These are phyloP conservation scores for Paragorgia papillata DNA, from an alignment of 92 coral and sea anemone species.

Conservation along the genomic window DNA sequence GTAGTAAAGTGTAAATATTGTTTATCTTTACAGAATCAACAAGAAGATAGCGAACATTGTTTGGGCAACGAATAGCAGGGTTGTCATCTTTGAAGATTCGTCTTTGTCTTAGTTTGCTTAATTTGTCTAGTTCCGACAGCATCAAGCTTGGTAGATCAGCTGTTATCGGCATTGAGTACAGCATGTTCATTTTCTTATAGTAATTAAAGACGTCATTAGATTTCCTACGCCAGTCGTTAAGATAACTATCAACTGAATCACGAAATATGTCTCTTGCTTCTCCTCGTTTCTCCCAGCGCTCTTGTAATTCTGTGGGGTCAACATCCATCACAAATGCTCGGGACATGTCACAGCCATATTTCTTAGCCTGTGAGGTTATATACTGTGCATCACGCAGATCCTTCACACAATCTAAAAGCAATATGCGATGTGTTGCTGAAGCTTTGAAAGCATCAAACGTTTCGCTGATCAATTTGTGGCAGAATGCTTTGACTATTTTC, in stretches of 20 bases:
- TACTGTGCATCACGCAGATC: too few species aligned
- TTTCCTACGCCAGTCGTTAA: background rate
- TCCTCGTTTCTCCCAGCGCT: slow-evolving; percentile 1
- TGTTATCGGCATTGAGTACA: background rate
- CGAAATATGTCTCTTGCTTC: too few species aligned
- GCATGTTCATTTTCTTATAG: slow-evolving; percentile 17
- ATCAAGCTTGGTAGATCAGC: too few species aligned
- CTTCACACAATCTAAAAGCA: too few species aligned
- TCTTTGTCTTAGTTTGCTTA: background rate
- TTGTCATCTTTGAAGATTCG: background rate
- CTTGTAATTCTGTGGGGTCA: slow-evolving; percentile 1
- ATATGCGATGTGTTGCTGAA: too few species aligned
- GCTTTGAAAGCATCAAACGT: too few species aligned
- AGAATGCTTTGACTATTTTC: too few species aligned
- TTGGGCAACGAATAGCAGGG: background rate
- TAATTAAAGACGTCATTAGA: slow-evolving; percentile 17
- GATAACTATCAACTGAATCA: background rate
- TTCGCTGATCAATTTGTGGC: too few species aligned
- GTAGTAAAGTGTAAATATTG: background rate
- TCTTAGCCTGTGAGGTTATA: too few species aligned
- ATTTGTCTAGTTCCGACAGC: too few species aligned
- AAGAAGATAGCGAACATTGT: background rate
- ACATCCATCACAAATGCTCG: slow-evolving; percentile 12
- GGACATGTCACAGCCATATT: background rate
- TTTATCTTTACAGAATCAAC: background rate